phyloP scores from a whole-genome alignment of 1,140 invertebrate genomes.

The Arctopsyche grandis region DNA sequence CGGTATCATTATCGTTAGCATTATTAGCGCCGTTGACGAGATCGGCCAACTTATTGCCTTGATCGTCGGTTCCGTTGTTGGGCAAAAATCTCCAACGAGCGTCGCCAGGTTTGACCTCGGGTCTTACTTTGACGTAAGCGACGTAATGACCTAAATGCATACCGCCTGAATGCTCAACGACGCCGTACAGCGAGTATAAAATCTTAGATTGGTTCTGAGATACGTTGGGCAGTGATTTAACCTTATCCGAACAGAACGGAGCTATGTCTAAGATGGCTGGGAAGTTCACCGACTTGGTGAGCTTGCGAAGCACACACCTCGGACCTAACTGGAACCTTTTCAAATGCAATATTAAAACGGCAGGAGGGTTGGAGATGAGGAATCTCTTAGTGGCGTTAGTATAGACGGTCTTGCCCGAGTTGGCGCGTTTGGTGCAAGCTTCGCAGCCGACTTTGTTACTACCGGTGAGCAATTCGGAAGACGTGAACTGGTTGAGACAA shows the following conservation, averaged over 20 bases:
- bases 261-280: conserved; percentile 87
- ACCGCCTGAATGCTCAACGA: conserved; percentile 93
- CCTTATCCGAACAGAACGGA: conserved; percentile 87
- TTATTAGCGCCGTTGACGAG: conserved; percentile 62
- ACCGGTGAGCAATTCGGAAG: conserved; percentile 86
- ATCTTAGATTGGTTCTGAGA: conserved; percentile 73
- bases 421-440: conserved; percentile 81
- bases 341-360: conserved; percentile 93
- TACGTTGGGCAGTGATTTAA: conserved; percentile 73
- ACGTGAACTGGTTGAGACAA: conserved; percentile 92
- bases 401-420: conserved; percentile 80
- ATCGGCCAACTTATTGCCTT: conserved; percentile 55
- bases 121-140: conserved; percentile 88
- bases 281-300: conserved; percentile 88
- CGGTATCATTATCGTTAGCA: conserved; percentile 61
- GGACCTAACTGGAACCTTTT: conserved; percentile 84
- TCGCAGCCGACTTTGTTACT: conserved; percentile 94
- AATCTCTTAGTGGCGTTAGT: conserved; percentile 93
- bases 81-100: conserved; percentile 76
- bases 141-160: conserved; percentile 95
- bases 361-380: conserved; percentile 88
- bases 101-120: conserved; percentile 68
- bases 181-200: conserved; percentile 91
- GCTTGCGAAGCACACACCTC: conserved; percentile 76
- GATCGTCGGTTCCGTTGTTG: conserved; percentile 63